A percentile compares a stretch with the other conserved stretches of the same genome.
Conservation (phyloP, 2,888 invertebrate species). For the Achlya flavicornis region DNA sequence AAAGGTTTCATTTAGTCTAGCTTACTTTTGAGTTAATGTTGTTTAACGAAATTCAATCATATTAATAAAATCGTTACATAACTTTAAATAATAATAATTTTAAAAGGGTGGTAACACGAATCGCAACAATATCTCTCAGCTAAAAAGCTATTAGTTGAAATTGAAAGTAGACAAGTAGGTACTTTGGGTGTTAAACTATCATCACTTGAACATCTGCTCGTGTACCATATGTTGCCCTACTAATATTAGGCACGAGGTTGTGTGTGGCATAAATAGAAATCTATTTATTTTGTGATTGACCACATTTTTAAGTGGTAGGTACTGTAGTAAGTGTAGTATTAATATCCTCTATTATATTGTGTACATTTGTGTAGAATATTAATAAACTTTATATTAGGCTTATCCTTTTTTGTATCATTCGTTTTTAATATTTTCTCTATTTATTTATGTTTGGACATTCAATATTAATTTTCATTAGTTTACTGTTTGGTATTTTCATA, state of each 20-base stretch:
- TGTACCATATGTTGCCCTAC: constrained; percentile 7
- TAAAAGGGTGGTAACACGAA: background rate
- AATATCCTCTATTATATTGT: no score
- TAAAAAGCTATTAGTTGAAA: background rate
- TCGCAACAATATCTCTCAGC: background rate
- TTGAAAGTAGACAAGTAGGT: background rate
- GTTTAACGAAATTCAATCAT: no score
- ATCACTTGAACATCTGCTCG: constrained; percentile 7
- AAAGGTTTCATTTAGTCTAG: no score
- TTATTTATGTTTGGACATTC: no score
- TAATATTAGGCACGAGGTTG: constrained; percentile 5
- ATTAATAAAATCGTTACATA: background rate
- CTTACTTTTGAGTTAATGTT: no score
- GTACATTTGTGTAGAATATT: no score
- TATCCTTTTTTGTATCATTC: no score
- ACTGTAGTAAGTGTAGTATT: no score
- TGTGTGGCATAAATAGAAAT: background rate
- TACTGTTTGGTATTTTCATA: no score
- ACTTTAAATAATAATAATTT: background rate
- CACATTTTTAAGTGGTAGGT: background rate
- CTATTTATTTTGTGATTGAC: background rate
- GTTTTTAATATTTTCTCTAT: no score
- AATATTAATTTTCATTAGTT: no score
- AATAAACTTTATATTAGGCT: no score
- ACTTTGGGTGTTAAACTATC: background rate